phyloP scores from a whole-genome alignment of 2,797 vertebrate species.

The Periophthalmus magnuspinnatus region DNA sequence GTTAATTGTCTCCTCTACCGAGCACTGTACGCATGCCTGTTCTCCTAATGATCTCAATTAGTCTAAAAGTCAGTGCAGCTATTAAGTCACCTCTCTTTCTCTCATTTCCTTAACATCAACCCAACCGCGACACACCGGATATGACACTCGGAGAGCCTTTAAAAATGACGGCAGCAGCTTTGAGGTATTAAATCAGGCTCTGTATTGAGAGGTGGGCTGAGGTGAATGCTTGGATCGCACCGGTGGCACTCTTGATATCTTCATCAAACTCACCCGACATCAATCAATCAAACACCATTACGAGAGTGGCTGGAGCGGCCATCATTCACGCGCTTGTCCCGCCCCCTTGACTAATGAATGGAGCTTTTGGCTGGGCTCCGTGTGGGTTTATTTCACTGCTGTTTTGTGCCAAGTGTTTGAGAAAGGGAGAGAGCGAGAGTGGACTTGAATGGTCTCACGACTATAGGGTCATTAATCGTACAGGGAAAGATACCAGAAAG shows the following conservation, averaged over 20 bases:
- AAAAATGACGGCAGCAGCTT: conserved; percentile 63
- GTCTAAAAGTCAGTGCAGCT: conserved; percentile 69
- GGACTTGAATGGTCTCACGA: background rate
- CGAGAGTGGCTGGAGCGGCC: conserved; percentile 20
- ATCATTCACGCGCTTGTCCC: conserved; percentile 45
- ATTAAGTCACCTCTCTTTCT: conserved; percentile 69
- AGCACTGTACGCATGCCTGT: background rate
- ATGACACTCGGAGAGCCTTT: conserved; percentile 76
- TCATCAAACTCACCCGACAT: conserved; percentile 65
- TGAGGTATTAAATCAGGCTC: conserved; percentile 67
- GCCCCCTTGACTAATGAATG: conserved; percentile 33
- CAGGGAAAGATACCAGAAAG: background rate
- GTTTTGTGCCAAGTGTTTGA: conserved; percentile 17
- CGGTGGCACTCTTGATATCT: conserved; percentile 48
- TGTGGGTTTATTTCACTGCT: background rate
- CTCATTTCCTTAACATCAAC: conserved; percentile 73
- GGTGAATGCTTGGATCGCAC: conserved; percentile 38
- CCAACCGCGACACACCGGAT: conserved; percentile 70
- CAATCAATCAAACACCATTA: conserved; percentile 62
- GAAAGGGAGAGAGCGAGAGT: background rate
- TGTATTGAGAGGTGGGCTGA: conserved; percentile 26
- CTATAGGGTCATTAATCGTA: background rate
- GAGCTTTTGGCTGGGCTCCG: conserved; percentile 17
- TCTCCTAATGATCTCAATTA: conserved; percentile 72
- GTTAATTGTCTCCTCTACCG: conserved; percentile 1